Evolutionary conservation across 2,888 invertebrate species (phyloP).

Genomic region (Eurytoma californica): DNA sequence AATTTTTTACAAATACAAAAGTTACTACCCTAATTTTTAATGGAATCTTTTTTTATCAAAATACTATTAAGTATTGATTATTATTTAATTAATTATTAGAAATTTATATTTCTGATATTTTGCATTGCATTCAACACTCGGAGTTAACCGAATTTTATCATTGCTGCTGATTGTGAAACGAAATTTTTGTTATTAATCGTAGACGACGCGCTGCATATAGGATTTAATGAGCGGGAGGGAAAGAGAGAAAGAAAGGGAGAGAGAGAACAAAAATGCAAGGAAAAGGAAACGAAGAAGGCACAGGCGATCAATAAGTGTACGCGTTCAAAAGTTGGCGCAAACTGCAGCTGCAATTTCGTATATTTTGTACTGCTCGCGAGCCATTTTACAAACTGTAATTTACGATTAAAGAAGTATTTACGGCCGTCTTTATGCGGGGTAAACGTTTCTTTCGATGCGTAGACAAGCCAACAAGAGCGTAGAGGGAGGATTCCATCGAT

Average conservation of each 20-base stretch:
- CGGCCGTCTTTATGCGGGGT: background rate
- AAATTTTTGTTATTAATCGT: background rate
- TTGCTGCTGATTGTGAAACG: background rate
- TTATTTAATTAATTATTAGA: too few relatives aligned
- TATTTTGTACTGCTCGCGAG: conserved; percentile 43
- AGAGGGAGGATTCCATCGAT: too few relatives aligned
- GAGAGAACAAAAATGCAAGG: background rate
- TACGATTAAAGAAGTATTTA: conserved; percentile 46
- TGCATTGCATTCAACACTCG: too few relatives aligned
- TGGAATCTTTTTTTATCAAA: too few relatives aligned
- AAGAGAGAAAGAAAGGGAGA: background rate
- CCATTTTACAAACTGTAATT: conserved; percentile 53
- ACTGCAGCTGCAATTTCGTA: conserved; percentile 37
- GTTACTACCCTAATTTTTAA: too few relatives aligned
- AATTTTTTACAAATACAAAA: too few relatives aligned
- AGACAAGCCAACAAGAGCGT: background rate
- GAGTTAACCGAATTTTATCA: too few relatives aligned
- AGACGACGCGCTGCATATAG: too few relatives aligned
- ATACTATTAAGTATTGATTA: too few relatives aligned
- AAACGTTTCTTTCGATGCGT: conserved; percentile 9
- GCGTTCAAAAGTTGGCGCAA: conserved; percentile 46
- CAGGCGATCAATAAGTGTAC: conserved; percentile 33
- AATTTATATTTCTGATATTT: too few relatives aligned
- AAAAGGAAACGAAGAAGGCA: conserved; percentile 3
- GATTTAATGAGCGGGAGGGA: background rate